phyloP scores from a whole-genome alignment of 2,888 invertebrate species.

The Leistus spinibarbis region DNA sequence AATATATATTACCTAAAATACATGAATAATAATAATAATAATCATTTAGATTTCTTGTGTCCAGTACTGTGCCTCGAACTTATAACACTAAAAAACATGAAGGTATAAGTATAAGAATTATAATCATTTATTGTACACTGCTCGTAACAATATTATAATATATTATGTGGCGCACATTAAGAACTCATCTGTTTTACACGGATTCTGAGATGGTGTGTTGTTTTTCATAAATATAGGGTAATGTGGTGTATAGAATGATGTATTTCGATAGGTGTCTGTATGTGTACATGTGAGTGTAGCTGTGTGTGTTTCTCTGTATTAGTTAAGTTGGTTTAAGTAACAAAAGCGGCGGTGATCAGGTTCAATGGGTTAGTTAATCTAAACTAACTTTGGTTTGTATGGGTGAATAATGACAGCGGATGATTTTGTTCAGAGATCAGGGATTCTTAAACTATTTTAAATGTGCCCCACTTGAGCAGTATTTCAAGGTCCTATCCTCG shows the following conservation, averaged over 20 bases:
- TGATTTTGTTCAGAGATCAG: not conserved
- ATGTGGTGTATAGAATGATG: not conserved
- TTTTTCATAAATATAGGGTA: not conserved
- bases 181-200: conserved; percentile 11
- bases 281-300: not conserved
- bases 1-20: conserved; percentile 37
- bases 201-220: not conserved
- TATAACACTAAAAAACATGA: conserved; percentile 37
- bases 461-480: not conserved
- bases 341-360: not conserved
- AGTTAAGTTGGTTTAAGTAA: not conserved
- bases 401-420: not conserved
- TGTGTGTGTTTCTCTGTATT: not conserved
- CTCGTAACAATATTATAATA: conserved; percentile 25
- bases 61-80: conserved; percentile 31
- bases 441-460: not conserved
- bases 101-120: conserved; percentile 19
- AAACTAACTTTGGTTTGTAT: not conserved
- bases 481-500: not conserved
- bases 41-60: conserved; percentile 33
- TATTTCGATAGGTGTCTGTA: not conserved
- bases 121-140: conserved; percentile 39
- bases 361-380: not conserved
- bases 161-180: conserved; percentile 25
- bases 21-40: conserved; percentile 31